Conservation (phyloP, 1,140 invertebrate species). For the Drosophila kepulauana region DNA sequence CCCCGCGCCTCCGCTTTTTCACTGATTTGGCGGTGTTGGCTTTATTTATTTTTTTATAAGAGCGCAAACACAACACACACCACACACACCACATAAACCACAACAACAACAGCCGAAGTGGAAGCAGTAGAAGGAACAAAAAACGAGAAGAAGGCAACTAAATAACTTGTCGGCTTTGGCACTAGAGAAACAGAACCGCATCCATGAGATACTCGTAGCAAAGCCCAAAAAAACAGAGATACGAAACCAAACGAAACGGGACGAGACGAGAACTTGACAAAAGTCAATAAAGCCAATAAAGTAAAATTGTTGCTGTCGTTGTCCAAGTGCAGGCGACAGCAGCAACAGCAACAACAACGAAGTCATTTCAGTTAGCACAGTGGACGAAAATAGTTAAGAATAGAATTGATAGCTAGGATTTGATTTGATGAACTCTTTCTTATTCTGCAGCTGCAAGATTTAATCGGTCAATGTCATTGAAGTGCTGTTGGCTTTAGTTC, state of each 20-base stretch:
- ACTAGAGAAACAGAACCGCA: constrained; percentile 55
- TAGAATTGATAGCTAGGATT: too few species aligned
- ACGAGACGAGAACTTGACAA: constrained; percentile 72
- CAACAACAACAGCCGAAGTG: constrained; percentile 9
- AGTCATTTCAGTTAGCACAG: constrained; percentile 23
- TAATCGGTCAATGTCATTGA: too few species aligned
- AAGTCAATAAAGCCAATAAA: constrained; percentile 83
- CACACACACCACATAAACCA: constrained; percentile 17
- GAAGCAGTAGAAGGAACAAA: constrained; percentile 27
- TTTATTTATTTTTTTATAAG: constrained; percentile 80
- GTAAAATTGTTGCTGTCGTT: constrained; percentile 63
- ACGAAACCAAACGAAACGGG: constrained; percentile 43
- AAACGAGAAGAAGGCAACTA: constrained; percentile 33
- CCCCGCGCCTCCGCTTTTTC: constrained; percentile 42
- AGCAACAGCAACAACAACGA: constrained; percentile 13
- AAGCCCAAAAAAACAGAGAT: constrained; percentile 19
- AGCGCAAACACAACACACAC: constrained; percentile 69
- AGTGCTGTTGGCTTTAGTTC: neutral
- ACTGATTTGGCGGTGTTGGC: constrained; percentile 70
- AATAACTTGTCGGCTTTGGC: constrained; percentile 50
- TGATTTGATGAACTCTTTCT: too few species aligned
- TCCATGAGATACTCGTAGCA: constrained; percentile 29
- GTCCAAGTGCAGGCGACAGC: constrained; percentile 47
- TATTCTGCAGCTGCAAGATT: too few species aligned
- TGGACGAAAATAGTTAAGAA: neutral